Percentiles rank a stretch among this genome's conserved stretches.
These are phyloP conservation scores for Cheilosia impressa DNA, from an alignment of 2,888 invertebrate species.

Conservation along the genomic window DNA sequence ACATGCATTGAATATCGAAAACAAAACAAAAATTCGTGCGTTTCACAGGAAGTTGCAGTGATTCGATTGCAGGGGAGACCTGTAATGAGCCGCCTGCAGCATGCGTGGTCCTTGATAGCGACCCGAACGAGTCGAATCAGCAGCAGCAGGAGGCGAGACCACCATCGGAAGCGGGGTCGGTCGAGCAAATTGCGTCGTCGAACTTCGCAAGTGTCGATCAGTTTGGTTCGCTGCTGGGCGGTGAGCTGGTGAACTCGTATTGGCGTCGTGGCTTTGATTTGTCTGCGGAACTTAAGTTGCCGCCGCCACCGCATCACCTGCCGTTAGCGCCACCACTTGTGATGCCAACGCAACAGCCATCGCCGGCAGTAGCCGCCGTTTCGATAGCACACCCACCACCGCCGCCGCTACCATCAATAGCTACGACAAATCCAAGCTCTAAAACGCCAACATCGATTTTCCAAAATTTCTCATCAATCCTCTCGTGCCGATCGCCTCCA, in stretches of 20 bases:
- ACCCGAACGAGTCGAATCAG: conserved; percentile 51
- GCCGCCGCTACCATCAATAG: conserved; percentile 77
- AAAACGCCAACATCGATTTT: conserved; percentile 81
- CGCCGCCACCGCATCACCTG: conserved; percentile 78
- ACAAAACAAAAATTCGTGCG: conserved; percentile 77
- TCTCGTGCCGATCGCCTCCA: conserved; percentile 76
- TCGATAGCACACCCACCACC: conserved; percentile 68
- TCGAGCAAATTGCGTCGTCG: conserved; percentile 79
- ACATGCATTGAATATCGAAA: conserved; percentile 45
- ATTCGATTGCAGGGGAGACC: conserved; percentile 68
- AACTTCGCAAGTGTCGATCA: conserved; percentile 88
- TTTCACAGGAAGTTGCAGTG: conserved; percentile 84
- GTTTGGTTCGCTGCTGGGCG: conserved; percentile 91
- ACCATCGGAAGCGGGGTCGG: conserved; percentile 62
- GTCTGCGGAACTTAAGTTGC: conserved; percentile 77
- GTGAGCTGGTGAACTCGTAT: conserved; percentile 90
- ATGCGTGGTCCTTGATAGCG: conserved; percentile 58
- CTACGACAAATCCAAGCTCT: conserved; percentile 77
- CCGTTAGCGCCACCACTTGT: conserved; percentile 74
- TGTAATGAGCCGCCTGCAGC: conserved; percentile 76
- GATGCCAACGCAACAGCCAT: conserved; percentile 70
- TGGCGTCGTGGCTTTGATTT: conserved; percentile 89
- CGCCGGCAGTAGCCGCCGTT: conserved; percentile 45
- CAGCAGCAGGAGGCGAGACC: conserved; percentile 68
- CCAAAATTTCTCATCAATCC: conserved; percentile 79